Evolutionary conservation across 2,888 invertebrate genomes (phyloP).

Genomic region (Ectemnius cavifrons): DNA sequence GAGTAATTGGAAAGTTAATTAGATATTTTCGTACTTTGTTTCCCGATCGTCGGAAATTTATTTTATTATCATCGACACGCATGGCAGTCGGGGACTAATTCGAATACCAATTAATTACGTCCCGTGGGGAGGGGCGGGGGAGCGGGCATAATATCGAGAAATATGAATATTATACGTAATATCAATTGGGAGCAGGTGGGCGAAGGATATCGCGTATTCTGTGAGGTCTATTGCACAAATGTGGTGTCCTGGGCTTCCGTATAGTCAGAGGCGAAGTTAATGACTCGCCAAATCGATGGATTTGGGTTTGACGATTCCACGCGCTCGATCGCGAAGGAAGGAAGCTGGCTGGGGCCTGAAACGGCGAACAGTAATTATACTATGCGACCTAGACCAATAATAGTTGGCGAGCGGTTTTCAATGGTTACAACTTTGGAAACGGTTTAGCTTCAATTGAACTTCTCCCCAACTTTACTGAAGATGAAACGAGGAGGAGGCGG

Average conservation of each 20-base stretch:
- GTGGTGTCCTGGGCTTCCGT: neutral
- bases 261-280: conserved; percentile 28
- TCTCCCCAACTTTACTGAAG: conserved; percentile 62
- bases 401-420: conserved; percentile 71
- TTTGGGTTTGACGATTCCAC: conserved; percentile 49
- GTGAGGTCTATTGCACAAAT: too few species aligned
- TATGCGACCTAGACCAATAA: conserved; percentile 70
- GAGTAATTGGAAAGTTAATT: too few species aligned
- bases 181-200: too few species aligned
- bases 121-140: too few species aligned
- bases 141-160: too few species aligned
- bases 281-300: conserved; percentile 43
- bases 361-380: conserved; percentile 70
- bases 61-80: too few species aligned
- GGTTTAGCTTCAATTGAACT: conserved; percentile 74
- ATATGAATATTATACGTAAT: too few species aligned
- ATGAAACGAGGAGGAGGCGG: conserved; percentile 53
- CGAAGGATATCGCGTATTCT: too few species aligned
- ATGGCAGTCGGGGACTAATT: too few species aligned
- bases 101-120: too few species aligned
- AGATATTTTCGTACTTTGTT: too few species aligned
- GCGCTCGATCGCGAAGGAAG: conserved; percentile 39
- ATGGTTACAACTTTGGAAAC: conserved; percentile 69
- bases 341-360: conserved; percentile 22
- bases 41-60: too few species aligned